Percentiles rank a stretch among this genome's conserved stretches.
Conservation (phyloP, 2,797 vertebrate species). For the Odontamblyopus lacepedii region DNA sequence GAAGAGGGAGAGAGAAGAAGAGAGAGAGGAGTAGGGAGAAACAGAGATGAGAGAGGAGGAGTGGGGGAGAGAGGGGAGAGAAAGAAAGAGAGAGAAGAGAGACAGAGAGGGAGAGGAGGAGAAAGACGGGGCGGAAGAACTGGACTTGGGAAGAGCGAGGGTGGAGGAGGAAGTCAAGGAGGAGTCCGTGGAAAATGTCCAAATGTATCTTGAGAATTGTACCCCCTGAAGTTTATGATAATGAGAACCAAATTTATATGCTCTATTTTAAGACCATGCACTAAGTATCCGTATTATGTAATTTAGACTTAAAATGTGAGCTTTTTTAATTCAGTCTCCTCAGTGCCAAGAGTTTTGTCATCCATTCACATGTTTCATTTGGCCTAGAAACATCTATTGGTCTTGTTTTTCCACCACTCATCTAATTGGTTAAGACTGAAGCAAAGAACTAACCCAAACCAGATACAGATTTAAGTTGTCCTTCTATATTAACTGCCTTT, state of each 20-base stretch:
- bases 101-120: too few relatives aligned
- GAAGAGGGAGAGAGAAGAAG: too few relatives aligned
- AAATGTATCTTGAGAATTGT: constrained; percentile 49
- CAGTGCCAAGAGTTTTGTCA: background rate
- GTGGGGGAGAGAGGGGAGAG: constrained; percentile 66
- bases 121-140: constrained; percentile 50
- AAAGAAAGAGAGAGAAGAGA: constrained; percentile 59
- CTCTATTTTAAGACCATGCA: constrained; percentile 54
- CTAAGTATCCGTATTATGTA: constrained; percentile 16
- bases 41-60: background rate
- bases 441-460: constrained; percentile 42
- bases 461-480: constrained; percentile 47
- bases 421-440: background rate
- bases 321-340: background rate
- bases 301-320: constrained; percentile 12
- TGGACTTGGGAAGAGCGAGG: constrained; percentile 66
- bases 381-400: constrained; percentile 3
- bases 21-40: too few relatives aligned
- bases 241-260: constrained; percentile 26
- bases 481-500: constrained; percentile 56
- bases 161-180: constrained; percentile 62
- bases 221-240: constrained; percentile 22
- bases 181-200: constrained; percentile 64
- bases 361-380: constrained; percentile 1
- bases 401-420: background rate